Percentiles rank a stretch among this genome's conserved stretches.
Evolutionary conservation across 2,797 vertebrate species (phyloP).

Genomic region (Peromyscus attwateri): DNA sequence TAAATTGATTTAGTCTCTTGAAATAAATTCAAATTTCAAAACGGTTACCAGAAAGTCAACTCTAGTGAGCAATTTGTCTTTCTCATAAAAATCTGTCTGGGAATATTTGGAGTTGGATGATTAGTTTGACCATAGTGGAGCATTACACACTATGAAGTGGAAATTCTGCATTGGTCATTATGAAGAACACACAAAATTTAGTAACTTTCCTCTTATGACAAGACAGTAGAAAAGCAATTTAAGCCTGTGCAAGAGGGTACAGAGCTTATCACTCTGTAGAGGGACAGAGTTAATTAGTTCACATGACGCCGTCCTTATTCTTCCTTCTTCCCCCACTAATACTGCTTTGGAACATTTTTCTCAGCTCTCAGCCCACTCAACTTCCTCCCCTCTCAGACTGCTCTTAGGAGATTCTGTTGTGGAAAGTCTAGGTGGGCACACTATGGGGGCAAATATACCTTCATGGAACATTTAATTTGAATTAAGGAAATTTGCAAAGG

Average conservation of each 20-base stretch:
- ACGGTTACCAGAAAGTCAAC: slow-evolving; percentile 2
- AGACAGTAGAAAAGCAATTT: not conserved
- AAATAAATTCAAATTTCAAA: slow-evolving; percentile 37
- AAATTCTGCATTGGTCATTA: not conserved
- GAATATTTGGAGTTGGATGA: not conserved
- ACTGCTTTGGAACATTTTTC: not conserved
- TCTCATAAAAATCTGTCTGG: not conserved
- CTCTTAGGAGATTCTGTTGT: not conserved
- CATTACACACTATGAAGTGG: not conserved
- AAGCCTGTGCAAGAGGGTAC: not conserved
- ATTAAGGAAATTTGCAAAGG: not conserved
- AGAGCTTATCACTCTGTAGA: not conserved
- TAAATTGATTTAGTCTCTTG: slow-evolving; percentile 19
- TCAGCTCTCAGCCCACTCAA: not conserved
- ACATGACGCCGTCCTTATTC: no score
- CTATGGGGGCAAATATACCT: not conserved
- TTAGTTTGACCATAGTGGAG: not conserved
- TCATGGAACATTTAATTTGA: not conserved
- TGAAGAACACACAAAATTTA: not conserved
- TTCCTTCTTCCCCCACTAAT: no score
- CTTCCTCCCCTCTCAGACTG: not conserved
- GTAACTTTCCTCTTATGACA: not conserved
- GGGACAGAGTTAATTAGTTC: not conserved
- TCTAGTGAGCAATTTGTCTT: not conserved
- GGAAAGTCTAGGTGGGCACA: not conserved